Conservation (phyloP, 1,140 invertebrate species). For the Heliothis subflexa region DNA sequence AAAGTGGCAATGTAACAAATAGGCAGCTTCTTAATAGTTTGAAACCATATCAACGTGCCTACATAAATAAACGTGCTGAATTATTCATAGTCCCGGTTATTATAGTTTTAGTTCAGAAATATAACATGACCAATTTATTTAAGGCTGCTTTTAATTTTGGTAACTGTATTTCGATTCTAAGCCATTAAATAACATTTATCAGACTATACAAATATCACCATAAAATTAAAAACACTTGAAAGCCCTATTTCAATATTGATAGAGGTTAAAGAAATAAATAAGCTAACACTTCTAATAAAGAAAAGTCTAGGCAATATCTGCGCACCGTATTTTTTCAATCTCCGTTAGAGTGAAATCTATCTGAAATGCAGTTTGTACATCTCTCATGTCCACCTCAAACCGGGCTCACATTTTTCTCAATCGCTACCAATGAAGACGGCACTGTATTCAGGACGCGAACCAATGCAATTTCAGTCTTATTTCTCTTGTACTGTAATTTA, state of each 20-base stretch:
- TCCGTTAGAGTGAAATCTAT: background rate
- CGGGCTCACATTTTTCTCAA: conserved; percentile 2
- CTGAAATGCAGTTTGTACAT: background rate
- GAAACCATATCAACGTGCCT: background rate
- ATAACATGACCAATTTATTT: too few species aligned
- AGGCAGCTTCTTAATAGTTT: background rate
- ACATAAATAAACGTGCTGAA: background rate
- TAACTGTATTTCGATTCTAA: background rate
- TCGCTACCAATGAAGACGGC: conserved; percentile 14
- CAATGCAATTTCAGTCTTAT: conserved; percentile 33
- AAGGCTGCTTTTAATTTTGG: background rate
- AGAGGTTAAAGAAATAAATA: background rate
- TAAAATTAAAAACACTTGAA: too few species aligned
- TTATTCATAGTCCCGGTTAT: background rate
- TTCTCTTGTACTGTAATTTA: conserved; percentile 24
- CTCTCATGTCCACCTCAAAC: background rate
- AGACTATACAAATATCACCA: too few species aligned
- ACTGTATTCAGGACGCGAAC: conserved; percentile 22
- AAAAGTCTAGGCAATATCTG: background rate
- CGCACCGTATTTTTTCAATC: background rate
- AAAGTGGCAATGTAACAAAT: conserved; percentile 18
- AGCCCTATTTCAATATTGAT: too few species aligned
- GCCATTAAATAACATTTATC: too few species aligned
- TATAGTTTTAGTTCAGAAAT: too few species aligned
- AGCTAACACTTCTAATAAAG: background rate